phyloP scores from a whole-genome alignment of 53 echinoderm and acorn worm species.

The Stichopus horrens region DNA sequence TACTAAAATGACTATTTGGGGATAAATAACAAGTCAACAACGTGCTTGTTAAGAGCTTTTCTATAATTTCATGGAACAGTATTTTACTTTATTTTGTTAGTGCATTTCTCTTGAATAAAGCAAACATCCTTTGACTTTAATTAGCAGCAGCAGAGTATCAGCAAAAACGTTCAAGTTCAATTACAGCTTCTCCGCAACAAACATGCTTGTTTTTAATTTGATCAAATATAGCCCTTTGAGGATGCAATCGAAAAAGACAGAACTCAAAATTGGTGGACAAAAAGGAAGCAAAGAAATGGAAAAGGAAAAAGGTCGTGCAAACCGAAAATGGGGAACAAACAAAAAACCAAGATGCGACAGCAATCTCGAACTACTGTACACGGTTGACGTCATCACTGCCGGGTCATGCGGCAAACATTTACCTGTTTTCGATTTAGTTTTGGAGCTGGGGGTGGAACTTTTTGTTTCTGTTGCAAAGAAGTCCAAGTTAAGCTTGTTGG shows the following conservation, averaged over 20 bases:
- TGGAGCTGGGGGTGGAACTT: constrained; percentile 64
- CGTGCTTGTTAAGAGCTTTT: too few species aligned
- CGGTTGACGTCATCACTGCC: constrained; percentile 27
- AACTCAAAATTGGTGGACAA: background rate
- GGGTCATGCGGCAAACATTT: constrained; percentile 38
- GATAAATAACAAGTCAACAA: too few species aligned
- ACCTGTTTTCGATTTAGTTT: constrained; percentile 76
- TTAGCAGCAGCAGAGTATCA: too few species aligned
- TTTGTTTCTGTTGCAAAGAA: constrained; percentile 93
- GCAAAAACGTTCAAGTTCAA: too few species aligned
- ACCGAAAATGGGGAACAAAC: background rate
- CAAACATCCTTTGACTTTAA: too few species aligned
- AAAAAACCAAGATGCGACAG: background rate
- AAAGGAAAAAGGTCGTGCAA: background rate
- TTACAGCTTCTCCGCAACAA: too few species aligned
- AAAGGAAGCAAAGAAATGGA: background rate
- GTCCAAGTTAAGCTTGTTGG: constrained; percentile 99
- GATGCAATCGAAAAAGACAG: background rate
- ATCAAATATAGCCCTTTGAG: background rate
- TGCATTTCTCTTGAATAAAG: too few species aligned
- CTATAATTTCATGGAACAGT: too few species aligned
- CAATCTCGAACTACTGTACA: background rate
- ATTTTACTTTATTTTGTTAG: too few species aligned
- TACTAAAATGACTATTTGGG: too few species aligned
- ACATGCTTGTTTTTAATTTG: background rate